Evolutionary conservation across 2,888 invertebrate genomes (phyloP), one percentile per base, ranked within the genome.

Genomic region (Cephus rjabovi): DNA sequence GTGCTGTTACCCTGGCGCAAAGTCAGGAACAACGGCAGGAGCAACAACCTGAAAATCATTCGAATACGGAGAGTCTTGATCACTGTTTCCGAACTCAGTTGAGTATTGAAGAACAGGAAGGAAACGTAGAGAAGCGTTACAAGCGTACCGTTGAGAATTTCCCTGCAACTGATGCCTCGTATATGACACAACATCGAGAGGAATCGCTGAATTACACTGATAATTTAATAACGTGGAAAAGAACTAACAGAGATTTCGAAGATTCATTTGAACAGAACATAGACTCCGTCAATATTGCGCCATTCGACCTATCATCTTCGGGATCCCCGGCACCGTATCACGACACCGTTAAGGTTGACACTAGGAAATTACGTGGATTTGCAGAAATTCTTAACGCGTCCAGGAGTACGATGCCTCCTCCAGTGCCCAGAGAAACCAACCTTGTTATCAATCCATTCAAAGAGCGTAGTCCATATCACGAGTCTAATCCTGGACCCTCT

Each of bases 71-170:
- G 37, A 87, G 84, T 69, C 81, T 90, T 70, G 90, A 89, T 71
- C 86, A 87, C n/a, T 86, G 83, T 74, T 91, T 90, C 76, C 86
- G 83, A 75, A 77, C 87, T 1, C 89, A 90, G 76, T 79, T 91
- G 77, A 90, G 82, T 77, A 88, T 90, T 80, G 90, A 90, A 12
- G 87, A 86, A 23, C 82, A 83, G 68, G 88, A 89, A 9, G 87
- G 83, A 6, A 90, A 89, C 79, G 77, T 86, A 34, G 90, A 90
- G 78, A 91, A 91, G 77, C 89, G 90, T 40, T 89, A 88, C 86
- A 91, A 91, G 79, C 86, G 88, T 15, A 85, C 89, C 12, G 78
- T 81, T 12, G 85, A 86, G 37, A 80, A 79, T 12, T 11, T 79
- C 0, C 84, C 83, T n/a, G 12, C 75, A 11, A 69, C 11, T 31